These are phyloP conservation scores for Hydrochoerus hydrochaeris DNA, from an alignment of 2,113 vertebrate genomes.

Conservation along the genomic window DNA sequence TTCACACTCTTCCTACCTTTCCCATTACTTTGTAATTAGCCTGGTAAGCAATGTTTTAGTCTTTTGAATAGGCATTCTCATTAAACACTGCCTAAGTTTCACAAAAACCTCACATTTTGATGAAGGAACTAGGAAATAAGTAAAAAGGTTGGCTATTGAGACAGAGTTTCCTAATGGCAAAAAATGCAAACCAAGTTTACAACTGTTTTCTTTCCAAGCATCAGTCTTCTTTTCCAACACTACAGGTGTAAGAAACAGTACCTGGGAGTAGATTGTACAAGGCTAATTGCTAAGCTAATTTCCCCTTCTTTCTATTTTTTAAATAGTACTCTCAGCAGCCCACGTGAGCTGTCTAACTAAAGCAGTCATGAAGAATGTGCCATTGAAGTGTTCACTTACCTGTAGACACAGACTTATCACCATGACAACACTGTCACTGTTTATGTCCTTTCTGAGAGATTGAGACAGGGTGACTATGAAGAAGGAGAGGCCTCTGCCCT, in stretches of 20 bases:
- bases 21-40: neutral
- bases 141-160: neutral
- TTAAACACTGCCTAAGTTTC: neutral
- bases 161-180: neutral
- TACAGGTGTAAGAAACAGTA: neutral
- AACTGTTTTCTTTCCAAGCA: neutral
- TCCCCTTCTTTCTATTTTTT: constrained; percentile 14
- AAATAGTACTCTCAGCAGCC: neutral
- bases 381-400: neutral
- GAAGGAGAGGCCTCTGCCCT: neutral
- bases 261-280: neutral
- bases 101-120: constrained; percentile 20
- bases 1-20: neutral
- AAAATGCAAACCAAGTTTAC: neutral
- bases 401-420: neutral
- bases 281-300: neutral
- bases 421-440: neutral
- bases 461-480: neutral
- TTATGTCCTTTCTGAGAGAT: neutral
- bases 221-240: neutral
- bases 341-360: neutral
- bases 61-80: constrained; percentile 2
- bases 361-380: neutral
- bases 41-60: neutral
- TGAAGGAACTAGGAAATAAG: constrained; percentile 3